Base-by-base conservation (phyloP, 2,113 vertebrate species). In the Grammomys dolichurus region DNA sequence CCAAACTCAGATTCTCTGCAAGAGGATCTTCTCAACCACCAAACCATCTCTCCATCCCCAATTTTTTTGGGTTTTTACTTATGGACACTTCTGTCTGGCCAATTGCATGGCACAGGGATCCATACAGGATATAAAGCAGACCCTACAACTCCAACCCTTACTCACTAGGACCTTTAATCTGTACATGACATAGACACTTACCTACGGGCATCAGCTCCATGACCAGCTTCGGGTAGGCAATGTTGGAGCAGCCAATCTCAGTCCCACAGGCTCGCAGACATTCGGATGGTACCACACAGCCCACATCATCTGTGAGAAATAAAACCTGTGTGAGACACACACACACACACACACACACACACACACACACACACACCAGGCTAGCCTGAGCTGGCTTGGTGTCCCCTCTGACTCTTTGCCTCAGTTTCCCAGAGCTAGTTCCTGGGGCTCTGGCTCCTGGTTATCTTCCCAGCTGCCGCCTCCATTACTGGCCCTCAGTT, bases 191-290 rank as follows among this genome's bases (percentile, higher is more conserved):
- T 33, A 70, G 76, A 10, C 12, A 88, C 99, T 99, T 98, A 99
- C 99, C 99, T 0, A 98, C 98, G 51, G 99, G 99, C 99, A 99
- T 99, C 82, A 99, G 99, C 81, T 99, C 99, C 12, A 99, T 98
- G 97, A 99, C 99, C 97, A 99, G 98, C 97, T 99, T 99, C 93
- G 99, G 99, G 95, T 99, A 99, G 82, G 99, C 98, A 0, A 99
- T 99, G 98, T 99, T 99, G 98, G 99, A 99, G 97, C 99, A 99
- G 94, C 99, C 99, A 54, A 99, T 98, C 31, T 99, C 97, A 0
- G 99, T 97, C 31, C 98, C 98, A 0, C 99, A 99, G 95, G 99
- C 99, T 5, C 97, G 98, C 28, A 98, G 36, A 91, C 99, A 99
- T 97, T 99, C 99, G 0, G 99, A 98, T 0, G 99, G 99, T 87